Evolutionary conservation across 2,888 invertebrate genomes (phyloP).

Genomic region (Callyntrura guangdongensis): DNA sequence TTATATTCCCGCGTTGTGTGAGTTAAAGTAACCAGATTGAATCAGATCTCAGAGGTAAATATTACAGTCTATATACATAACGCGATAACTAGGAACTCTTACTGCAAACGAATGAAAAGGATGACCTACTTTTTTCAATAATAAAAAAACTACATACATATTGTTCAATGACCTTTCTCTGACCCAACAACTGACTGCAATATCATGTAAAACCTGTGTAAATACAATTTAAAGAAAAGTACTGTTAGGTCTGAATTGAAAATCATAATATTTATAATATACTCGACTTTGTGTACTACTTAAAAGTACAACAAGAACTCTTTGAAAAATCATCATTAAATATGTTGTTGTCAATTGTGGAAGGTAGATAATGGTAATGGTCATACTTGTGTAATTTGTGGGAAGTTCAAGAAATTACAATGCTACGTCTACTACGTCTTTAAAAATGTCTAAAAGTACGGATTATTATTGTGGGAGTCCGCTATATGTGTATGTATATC

Average conservation of each 20-base stretch:
- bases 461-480: background rate
- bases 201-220: slow-evolving; percentile 74
- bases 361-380: background rate
- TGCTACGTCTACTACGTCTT: no score
- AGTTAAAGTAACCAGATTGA: slow-evolving; percentile 14
- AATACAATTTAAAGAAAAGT: slow-evolving; percentile 38
- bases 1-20: slow-evolving; percentile 24
- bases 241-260: no score
- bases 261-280: background rate
- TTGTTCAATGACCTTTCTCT: slow-evolving; percentile 77
- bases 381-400: background rate
- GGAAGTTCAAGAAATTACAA: background rate
- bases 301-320: background rate
- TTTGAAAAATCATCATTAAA: background rate
- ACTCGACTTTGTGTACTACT: background rate
- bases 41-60: background rate
- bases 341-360: background rate
- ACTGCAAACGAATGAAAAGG: background rate
- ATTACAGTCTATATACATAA: no score
- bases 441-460: no score
- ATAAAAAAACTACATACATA: slow-evolving; percentile 67
- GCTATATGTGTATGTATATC: background rate
- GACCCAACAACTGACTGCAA: slow-evolving; percentile 77
- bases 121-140: slow-evolving; percentile 8
- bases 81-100: background rate